Evolutionary conservation across 2,797 vertebrate species (phyloP).

Genomic region (Odontamblyopus lacepedii): DNA sequence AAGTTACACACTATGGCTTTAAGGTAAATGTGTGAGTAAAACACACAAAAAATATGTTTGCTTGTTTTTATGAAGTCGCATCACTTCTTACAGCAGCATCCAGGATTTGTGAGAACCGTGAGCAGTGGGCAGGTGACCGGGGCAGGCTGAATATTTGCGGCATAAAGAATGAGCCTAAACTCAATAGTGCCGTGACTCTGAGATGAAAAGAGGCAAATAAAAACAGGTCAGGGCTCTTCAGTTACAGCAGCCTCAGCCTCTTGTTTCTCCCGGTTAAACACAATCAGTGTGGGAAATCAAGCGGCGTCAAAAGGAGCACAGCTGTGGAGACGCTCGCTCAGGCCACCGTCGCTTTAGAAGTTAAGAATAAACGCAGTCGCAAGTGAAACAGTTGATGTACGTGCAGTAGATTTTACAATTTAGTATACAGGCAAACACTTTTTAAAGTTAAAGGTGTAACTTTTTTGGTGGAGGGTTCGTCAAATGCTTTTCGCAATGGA

Average conservation of each 20-base stretch:
- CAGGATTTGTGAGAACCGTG: not conserved
- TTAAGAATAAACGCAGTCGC: not conserved
- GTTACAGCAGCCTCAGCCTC: conserved; percentile 38
- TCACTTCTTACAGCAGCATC: not conserved
- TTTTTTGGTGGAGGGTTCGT: too few species aligned
- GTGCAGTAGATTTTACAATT: not conserved
- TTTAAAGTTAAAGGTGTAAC: not conserved
- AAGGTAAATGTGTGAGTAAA: too few species aligned
- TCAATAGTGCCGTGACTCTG: conserved; percentile 10
- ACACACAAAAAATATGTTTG: not conserved
- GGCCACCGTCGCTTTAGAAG: not conserved
- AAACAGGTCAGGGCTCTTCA: conserved; percentile 51
- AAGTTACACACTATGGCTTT: too few species aligned
- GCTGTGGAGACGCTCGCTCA: not conserved
- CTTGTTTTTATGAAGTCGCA: not conserved
- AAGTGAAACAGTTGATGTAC: not conserved
- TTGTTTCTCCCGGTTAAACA: conserved; percentile 21
- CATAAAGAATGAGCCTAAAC: conserved; percentile 22
- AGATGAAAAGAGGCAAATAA: conserved; percentile 28
- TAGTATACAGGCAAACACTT: not conserved
- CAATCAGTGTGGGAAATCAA: conserved; percentile 54
- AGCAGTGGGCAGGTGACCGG: not conserved
- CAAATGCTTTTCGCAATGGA: too few species aligned
- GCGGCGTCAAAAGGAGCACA: conserved; percentile 2
- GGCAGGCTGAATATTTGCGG: not conserved